Base-by-base conservation (phyloP, 2,113 vertebrate genomes). In the Smithornis capensis region DNA sequence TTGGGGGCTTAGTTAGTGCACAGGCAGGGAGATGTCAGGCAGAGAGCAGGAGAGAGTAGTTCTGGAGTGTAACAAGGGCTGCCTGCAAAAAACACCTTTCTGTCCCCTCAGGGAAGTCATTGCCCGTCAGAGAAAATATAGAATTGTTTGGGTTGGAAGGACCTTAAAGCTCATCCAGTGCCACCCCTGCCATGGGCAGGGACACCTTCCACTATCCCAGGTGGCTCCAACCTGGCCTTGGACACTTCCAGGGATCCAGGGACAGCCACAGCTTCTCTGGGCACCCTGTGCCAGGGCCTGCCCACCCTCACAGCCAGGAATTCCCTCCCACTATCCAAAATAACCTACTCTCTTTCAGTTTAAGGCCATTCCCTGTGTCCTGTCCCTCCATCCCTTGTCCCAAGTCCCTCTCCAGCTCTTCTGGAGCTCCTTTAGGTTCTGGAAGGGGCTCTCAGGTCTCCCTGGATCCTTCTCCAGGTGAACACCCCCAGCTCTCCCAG, bases 271-370 rank as follows among this genome's bases (percentile, higher is more conserved):
- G 64, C 65, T 40, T 3, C 24, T 63, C 84, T 87, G 84, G 53
- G 21, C 13, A 76, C 4, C 8, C 37, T 7, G 4, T 14, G 4
- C 73, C 73, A 60, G 37, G 2, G 2, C 27, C 11, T 87, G 0
- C 0, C 3, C 37, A 44, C 52, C 42, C 44, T 73, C 1, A 0
- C 44, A 67, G 19, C 6, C 7, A 73, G 10, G 1, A 74, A 67
- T 67, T 52, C 5, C 22, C 38, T 0, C 42, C 67, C 12, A 24
- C 50, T 0, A 4, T 45, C 33, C 27, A 7, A 79, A 40, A 40
- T 40, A 40, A 40, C 1, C 25, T 35, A 1, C 57, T 10, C 40
- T 5, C 29, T n/a, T 8, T 0, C 23, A 38, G 1, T 2, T 3
- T 0, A 2, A 4, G 75, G 37, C 68, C 77, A 74, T 82, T 82